Conservation (phyloP, 53 echinoderm and acorn worm species). For the Patiria pectinifera region DNA sequence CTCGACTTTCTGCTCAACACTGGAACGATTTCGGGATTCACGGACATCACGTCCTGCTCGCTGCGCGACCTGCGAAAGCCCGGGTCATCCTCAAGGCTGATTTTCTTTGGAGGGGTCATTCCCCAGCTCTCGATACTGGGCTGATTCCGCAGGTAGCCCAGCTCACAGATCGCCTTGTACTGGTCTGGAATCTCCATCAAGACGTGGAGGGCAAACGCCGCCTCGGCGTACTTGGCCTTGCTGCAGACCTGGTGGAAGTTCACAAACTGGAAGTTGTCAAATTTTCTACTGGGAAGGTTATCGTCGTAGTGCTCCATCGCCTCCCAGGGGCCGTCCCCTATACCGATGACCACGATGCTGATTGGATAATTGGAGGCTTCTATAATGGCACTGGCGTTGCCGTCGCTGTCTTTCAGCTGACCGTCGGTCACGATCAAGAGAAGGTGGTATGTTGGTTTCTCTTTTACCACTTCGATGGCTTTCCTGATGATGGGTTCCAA, state of each 20-base stretch:
- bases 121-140: neutral
- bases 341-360: constrained; percentile 93
- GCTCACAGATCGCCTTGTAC: constrained; percentile 85
- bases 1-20: constrained; percentile 41
- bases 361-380: constrained; percentile 83
- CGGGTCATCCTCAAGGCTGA: neutral
- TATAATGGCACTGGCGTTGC: constrained; percentile 72
- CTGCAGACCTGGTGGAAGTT: constrained; percentile 91
- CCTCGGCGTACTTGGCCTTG: constrained; percentile 89
- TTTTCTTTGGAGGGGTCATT: neutral
- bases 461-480: constrained; percentile 83
- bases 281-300: constrained; percentile 79
- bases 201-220: constrained; percentile 88
- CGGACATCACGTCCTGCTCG: constrained; percentile 6
- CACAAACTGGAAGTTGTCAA: constrained; percentile 99
- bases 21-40: constrained; percentile 38
- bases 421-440: constrained; percentile 90
- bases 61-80: neutral
- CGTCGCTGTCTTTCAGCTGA: constrained; percentile 73
- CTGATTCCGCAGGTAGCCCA: constrained; percentile 72
- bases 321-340: constrained; percentile 96
- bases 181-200: constrained; percentile 97
- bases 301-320: constrained; percentile 90
- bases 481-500: constrained; percentile 86
- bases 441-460: constrained; percentile 85